Evolutionary conservation across 2,113 vertebrate genomes (phyloP), one percentile per base, ranked within the genome.

Genomic region (Cheilinus undulatus): DNA sequence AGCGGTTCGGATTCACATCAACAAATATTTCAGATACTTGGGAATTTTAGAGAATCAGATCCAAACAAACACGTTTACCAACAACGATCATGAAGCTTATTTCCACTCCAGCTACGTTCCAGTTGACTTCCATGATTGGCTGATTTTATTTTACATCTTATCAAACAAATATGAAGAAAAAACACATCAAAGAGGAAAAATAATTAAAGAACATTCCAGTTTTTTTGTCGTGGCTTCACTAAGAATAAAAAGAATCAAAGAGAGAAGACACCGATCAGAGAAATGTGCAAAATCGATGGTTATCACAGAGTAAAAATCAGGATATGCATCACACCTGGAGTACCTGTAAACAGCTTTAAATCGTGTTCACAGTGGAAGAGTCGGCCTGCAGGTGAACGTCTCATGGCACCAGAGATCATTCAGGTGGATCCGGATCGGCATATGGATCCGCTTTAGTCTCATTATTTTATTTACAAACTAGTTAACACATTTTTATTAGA

Each of bases 261-360:
- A 78, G n/a, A 66, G 76, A 68, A 78, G 42, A 78, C 22, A 63
- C 40, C 56, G 36, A 80, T 83, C 72, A 57, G 68, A 79, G 67
- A 59, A 48, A 50, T 86, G 88, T 91, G 88, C 90, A 90, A 86
- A 90, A 76, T 51, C 48, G 66, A 68, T 65, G 2, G 67, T 57
- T 34, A 7, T 76, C 30, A 77, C 48, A 57, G 32, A 46, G 52
- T 48, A 40, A 28, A 61, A 34, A 69, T 69, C 67, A 58, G 80
- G 62, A 79, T 19, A 28, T 14, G 7, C 14, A 76, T 43, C 43
- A 57, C 51, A 66, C 52, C 65, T 79, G 76, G 86, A 81, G 85
- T 51, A 56, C 53, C 40, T 60, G 42, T 42, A n/a, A 14, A 14
- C 57, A 36, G 50, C 30, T 32, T 5, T 5, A 32, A 5, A 9